Percentiles rank a stretch among this genome's conserved stretches.
Evolutionary conservation across 2,113 vertebrate genomes (phyloP).

Genomic region (Brachyhypopomus occidentalis): DNA sequence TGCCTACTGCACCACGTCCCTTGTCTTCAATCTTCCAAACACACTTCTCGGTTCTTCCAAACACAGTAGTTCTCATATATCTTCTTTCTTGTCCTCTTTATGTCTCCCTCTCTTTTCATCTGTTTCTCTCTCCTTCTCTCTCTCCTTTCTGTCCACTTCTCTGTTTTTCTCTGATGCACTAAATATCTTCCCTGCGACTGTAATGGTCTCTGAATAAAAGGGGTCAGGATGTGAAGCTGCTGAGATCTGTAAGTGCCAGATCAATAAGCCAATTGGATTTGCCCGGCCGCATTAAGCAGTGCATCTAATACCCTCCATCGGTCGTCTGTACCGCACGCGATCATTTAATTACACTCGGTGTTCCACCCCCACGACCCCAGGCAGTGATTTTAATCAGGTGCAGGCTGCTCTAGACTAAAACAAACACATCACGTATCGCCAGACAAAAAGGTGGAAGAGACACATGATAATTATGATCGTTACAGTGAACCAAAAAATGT

Average conservation of each 20-base stretch:
- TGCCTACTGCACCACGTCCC: too few species aligned
- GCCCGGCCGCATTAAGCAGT: slow-evolving; percentile 69
- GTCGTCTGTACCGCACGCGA: slow-evolving; percentile 58
- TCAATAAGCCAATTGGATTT: slow-evolving; percentile 72
- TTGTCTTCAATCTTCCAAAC: neutral
- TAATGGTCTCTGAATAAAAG: slow-evolving; percentile 73
- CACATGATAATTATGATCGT: neutral
- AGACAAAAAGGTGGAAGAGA: neutral
- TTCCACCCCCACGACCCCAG: slow-evolving; percentile 53
- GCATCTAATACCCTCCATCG: slow-evolving; percentile 66
- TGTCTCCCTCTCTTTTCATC: neutral
- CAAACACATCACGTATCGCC: neutral
- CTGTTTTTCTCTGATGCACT: slow-evolving; percentile 52
- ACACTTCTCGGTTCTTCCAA: neutral
- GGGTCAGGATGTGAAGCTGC: slow-evolving; percentile 67
- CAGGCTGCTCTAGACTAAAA: neutral
- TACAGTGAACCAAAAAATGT: neutral
- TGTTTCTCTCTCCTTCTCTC: slow-evolving; percentile 35
- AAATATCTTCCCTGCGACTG: slow-evolving; percentile 62
- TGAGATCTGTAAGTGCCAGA: slow-evolving; percentile 69
- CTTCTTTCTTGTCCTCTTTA: neutral
- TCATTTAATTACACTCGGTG: slow-evolving; percentile 67
- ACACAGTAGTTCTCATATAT: neutral
- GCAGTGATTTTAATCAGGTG: slow-evolving; percentile 64
- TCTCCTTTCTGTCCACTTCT: neutral